Conservation (phyloP, 2,113 vertebrate species). For the Rhineura floridana region DNA sequence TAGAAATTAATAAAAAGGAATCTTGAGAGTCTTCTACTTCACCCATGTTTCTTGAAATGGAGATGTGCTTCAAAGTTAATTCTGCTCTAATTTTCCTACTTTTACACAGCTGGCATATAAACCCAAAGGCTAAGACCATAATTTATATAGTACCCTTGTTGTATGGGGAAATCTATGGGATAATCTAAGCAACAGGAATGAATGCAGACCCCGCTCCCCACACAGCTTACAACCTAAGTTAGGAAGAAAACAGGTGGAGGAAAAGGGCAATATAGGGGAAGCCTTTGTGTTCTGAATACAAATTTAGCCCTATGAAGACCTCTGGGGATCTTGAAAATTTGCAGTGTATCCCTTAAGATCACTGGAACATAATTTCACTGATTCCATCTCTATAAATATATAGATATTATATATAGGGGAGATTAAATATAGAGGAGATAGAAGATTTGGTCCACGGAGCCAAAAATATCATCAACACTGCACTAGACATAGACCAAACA, state of each 20-base stretch:
- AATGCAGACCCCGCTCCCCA: background rate
- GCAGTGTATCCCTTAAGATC: background rate
- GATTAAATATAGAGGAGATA: too few species aligned
- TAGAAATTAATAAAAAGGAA: background rate
- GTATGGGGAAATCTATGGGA: background rate
- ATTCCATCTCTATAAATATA: background rate
- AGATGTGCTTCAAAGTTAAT: background rate
- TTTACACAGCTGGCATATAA: background rate
- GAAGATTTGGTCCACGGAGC: too few species aligned
- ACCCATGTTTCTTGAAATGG: background rate
- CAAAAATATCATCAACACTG: too few species aligned
- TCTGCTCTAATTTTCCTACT: background rate
- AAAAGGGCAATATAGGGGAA: background rate
- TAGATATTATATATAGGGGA: too few species aligned
- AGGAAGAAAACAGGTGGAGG: background rate
- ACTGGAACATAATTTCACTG: background rate
- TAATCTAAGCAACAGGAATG: background rate
- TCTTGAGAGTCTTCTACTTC: background rate
- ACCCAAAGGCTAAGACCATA: background rate
- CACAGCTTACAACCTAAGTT: background rate
- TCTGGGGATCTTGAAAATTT: background rate
- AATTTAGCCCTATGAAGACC: background rate
- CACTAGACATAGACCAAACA: background rate
- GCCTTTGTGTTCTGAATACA: background rate
- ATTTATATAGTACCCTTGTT: background rate